Base-by-base conservation (phyloP, 2,888 invertebrate genomes). In the Ophioninae sp. region DNA sequence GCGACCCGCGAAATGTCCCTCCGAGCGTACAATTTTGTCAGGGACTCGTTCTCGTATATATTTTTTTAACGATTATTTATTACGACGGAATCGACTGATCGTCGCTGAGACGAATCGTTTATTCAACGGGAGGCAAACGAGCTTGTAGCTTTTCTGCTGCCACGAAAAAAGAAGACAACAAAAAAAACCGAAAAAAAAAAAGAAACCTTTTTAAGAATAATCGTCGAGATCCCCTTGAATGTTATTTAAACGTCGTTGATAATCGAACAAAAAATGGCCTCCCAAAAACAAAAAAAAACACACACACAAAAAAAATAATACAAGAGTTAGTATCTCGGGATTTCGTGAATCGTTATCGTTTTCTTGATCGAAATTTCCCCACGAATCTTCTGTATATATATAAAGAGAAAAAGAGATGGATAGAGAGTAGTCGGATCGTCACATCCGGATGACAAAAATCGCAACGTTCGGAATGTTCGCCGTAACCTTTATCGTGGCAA, bases 281-380 rank as follows among this genome's bases (percentile, higher is more conserved):
- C 85, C 86, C 86, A 65, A 69, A 80, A 37, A n/a, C n/a, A n/a
- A n/a, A n/a, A n/a, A n/a, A n/a, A n/a, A n/a, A n/a, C n/a, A n/a
- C n/a, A n/a, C n/a, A n/a, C n/a, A n/a, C n/a, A n/a, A 73, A 80
- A 3, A 30, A 30, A 30, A 30, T 3, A 30, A 30, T 30, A 82
- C 23, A 84, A 83, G 81, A 86, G 87, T 88, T 89, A 88, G 85
- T 86, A 85, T 88, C 88, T 89, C 89, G 89, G 90, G 87, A 89
- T 86, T 65, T 85, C 86, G 70, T 30, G 68, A 74, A 70, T 77
- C 50, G 17, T 74, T 73, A 64, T 79, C 7, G 3, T 39, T 59
- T 64, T 72, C 64, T 67, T 57, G 74, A 59, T 56, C 72, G 61
- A 83, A 82, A 84, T 78, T 81, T 68, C 37, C 39, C 37, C 23